These are phyloP conservation scores for Sitodiplosis mosellana DNA, from an alignment of 1,140 invertebrate species.

Conservation along the genomic window DNA sequence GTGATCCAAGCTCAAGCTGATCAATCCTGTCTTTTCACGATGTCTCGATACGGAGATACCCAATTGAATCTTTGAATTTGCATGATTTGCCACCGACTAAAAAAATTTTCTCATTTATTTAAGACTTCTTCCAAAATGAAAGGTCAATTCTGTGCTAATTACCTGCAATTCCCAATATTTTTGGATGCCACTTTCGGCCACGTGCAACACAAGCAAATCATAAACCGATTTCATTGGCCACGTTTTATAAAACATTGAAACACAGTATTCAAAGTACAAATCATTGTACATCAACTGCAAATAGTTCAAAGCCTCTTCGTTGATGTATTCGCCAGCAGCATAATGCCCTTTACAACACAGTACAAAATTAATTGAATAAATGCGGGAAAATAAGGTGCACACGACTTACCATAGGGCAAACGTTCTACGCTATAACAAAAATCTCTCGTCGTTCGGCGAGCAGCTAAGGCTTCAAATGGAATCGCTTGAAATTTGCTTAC, in stretches of 20 bases:
- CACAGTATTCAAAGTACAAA: constrained; percentile 35
- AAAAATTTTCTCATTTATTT: too few species aligned
- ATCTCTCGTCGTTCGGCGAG: constrained; percentile 23
- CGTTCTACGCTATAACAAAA: constrained; percentile 32
- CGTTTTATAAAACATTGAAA: constrained; percentile 34
- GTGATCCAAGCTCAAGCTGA: too few species aligned
- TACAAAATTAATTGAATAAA: too few species aligned
- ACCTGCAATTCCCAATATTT: constrained; percentile 17
- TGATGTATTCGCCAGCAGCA: constrained; percentile 35
- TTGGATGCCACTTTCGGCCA: constrained; percentile 17
- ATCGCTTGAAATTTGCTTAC: constrained; percentile 25
- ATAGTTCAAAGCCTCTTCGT: constrained; percentile 27
- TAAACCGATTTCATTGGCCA: constrained; percentile 22
- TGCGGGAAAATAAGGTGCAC: background rate
- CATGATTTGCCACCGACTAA: too few species aligned
- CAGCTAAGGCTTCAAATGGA: constrained; percentile 22
- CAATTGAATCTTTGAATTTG: too few species aligned
- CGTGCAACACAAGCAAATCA: constrained; percentile 12
- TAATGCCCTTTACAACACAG: constrained; percentile 25
- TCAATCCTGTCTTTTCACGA: too few species aligned
- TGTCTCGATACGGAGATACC: too few species aligned
- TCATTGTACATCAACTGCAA: constrained; percentile 32
- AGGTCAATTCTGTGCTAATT: background rate
- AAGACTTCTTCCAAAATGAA: background rate
- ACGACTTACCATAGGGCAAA: constrained; percentile 27